Percentiles rank a stretch among this genome's conserved stretches.
phyloP scores from a whole-genome alignment of 2,113 vertebrate species.

The Paratilapia polleni region DNA sequence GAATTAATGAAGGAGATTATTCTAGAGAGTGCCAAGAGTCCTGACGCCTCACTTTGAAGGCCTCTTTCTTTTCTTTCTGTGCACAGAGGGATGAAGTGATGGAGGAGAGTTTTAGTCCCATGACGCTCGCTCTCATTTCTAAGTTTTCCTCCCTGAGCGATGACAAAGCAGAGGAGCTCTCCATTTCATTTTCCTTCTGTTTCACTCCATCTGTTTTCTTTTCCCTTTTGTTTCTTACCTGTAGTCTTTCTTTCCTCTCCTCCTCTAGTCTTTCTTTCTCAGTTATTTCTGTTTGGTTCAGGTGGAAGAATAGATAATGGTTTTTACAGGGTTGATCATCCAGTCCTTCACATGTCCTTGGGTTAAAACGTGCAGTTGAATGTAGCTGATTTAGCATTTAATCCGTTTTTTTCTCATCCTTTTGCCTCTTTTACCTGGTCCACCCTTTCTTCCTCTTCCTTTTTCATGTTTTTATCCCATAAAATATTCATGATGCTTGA shows the following conservation, averaged over 20 bases:
- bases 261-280: not conserved
- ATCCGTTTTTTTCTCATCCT: too few species aligned
- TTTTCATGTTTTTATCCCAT: not conserved
- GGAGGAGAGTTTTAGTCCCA: constrained; percentile 5
- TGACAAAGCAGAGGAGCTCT: not conserved
- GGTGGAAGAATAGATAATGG: not conserved
- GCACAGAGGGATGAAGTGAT: not conserved
- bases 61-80: not conserved
- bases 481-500: not conserved
- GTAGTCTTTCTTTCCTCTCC: not conserved
- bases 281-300: not conserved
- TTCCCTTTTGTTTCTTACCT: not conserved
- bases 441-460: not conserved
- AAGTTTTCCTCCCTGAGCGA: not conserved
- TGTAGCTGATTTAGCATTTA: not conserved
- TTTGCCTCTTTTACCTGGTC: not conserved
- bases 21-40: not conserved
- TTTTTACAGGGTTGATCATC: not conserved
- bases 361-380: not conserved
- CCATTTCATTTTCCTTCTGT: not conserved
- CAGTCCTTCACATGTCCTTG: not conserved
- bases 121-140: not conserved
- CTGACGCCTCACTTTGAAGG: constrained; percentile 1
- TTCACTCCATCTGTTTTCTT: constrained; percentile 3
- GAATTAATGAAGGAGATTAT: constrained; percentile 11